Evolutionary conservation across 2,888 invertebrate genomes (phyloP), one percentile per base, ranked within the genome.

Genomic region (Taphrorychus bicolor): DNA sequence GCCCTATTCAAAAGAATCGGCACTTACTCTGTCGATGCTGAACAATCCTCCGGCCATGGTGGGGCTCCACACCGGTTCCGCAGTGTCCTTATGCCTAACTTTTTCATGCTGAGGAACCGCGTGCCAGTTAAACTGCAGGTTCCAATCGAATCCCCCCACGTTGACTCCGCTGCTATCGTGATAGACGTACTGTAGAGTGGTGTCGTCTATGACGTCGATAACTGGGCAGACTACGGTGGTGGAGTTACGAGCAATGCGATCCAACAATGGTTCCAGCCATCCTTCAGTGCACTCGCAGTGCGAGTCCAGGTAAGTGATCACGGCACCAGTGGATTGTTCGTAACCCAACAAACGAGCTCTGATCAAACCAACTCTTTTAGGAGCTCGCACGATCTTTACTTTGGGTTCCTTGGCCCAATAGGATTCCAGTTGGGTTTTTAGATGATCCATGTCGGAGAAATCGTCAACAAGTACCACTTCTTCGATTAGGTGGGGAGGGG

Each of bases 31-130:
- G 82, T 97, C 95, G 73, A 99, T 99, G 67, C 97, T 92, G 82
- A 99, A 99, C 11, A 99, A 85, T 1, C 99, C 99, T 60, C 99
- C 98, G 52, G 98, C 98, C 98, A 98, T 98, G 4, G 98, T 98
- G 0, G 98, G 98, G 69, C 96, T 95, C 87, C 90, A 91, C 3
- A 97, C 95, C 0, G 97, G 97, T 80, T 97, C 97, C 3, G 97
- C 95, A 0, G 93, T 86, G 82, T 94, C 91, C 79, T 90, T 87
- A 80, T 97, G 94, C 70, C 91, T 87, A 77, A 92, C 89, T 79
- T 91, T 90, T 81, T 97, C 97, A 62, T 88, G 88, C n/a, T 97
- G 92, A 0, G 99, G 99, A 61, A 99, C 95, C 21, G 94, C 90
- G 83, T 99, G 98, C 99, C 99, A 99, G 85, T 98, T 99, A 85